phyloP scores from a whole-genome alignment of 2,888 invertebrate species.

The Noctua comes region DNA sequence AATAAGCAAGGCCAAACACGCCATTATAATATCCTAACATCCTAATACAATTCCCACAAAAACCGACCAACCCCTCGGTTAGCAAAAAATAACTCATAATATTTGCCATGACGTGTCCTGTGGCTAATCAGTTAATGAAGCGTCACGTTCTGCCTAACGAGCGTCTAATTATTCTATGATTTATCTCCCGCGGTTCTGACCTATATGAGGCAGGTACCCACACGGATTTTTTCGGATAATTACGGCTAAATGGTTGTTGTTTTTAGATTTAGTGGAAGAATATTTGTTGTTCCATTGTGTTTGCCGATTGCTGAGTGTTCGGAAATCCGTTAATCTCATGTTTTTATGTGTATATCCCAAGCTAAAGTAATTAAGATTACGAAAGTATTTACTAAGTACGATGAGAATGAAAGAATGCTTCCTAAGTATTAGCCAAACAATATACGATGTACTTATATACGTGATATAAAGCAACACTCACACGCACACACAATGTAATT shows the following conservation, averaged over 20 bases:
- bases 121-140: constrained; percentile 79
- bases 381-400: constrained; percentile 1
- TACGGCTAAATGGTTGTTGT: constrained; percentile 38
- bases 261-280: constrained; percentile 16
- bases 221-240: constrained; percentile 47
- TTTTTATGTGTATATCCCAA: neutral
- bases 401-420: neutral
- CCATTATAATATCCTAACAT: neutral
- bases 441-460: constrained; percentile 11
- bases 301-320: neutral
- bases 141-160: constrained; percentile 79
- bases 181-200: constrained; percentile 63
- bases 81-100: constrained; percentile 59
- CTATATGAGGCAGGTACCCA: constrained; percentile 31
- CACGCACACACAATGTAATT: constrained; percentile 13
- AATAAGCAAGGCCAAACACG: constrained; percentile 5
- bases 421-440: neutral
- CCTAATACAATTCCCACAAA: constrained; percentile 1
- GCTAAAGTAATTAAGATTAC: neutral
- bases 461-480: constrained; percentile 33
- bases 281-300: constrained; percentile 17
- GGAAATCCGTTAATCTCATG: neutral
- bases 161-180: constrained; percentile 77
- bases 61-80: neutral
- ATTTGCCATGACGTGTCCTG: constrained; percentile 67